Base-by-base conservation (phyloP, 2,888 invertebrate species). In the Ferdinandea cuprea region DNA sequence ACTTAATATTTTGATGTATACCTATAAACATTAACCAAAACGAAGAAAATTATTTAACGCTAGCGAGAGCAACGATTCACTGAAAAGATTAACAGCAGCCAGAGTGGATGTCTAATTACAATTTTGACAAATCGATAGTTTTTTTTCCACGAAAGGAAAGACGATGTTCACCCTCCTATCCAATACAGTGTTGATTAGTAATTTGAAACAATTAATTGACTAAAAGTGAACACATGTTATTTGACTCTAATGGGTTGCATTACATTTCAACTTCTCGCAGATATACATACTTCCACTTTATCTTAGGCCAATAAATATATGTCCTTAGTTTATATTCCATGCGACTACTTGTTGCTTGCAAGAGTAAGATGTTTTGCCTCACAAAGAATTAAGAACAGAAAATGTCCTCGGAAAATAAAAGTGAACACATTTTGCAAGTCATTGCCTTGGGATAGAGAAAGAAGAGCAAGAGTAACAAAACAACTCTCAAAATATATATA, bases 341-440 rank as follows among this genome's bases (percentile, higher is more conserved):
- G 11, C 28, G 0, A n/a, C 42, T 13, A 48, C 66, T 66, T 74
- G 74, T 74, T 74, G 74, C 66, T 50, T 8, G 21, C 5, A 13
- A n/a, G 50, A 32, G 15, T 35, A 1, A 5, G 21, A 35, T 35
- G 25, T 25, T 65, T 58, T 30, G n/a, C 32, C 7, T 19, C 7
- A 32, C 30, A 17, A 21, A 25, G 40, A 65, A 74, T 54, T 15
- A 32, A 44, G 21, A 19, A 25, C 15, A 15, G 15, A 44, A 69
- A 71, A 40, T 40, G 68, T 63, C 48, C 50, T 76, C 32, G 46
- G n/a, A n/a, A 58, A 72, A 44, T 59, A 72, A 81, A 81, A 72
- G 81, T 66, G 71, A 77, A 81, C 71, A 65, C 59, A 65, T 77
- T 81, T 71, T 42, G 30, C 58, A 69, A 76, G 76, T 81, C 80